Evolutionary conservation across 2,888 invertebrate species (phyloP).

Genomic region (Tupiocoris notatus): DNA sequence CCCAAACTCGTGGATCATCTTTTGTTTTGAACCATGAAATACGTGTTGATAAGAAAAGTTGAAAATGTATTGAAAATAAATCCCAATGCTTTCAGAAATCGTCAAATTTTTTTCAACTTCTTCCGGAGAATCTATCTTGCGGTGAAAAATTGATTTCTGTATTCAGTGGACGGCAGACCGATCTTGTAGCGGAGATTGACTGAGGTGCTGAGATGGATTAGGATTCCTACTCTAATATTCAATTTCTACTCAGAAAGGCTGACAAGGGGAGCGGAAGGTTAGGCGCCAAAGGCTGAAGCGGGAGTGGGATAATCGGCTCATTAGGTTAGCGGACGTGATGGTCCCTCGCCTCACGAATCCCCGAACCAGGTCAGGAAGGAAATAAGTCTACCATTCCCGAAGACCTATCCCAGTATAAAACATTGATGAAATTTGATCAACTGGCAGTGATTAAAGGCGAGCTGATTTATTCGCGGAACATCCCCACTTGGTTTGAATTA

Average conservation of each 20-base stretch:
- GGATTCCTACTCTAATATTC: neutral
- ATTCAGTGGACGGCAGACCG: neutral
- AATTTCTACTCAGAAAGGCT: neutral
- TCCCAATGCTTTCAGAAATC: too few species aligned
- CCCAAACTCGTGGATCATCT: too few species aligned
- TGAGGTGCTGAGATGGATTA: neutral
- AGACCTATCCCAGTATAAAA: neutral
- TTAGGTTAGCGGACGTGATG: constrained; percentile 31
- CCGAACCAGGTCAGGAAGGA: neutral
- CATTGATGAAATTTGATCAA: neutral
- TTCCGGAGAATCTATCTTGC: too few species aligned
- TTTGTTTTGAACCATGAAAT: too few species aligned
- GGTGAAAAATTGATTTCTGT: neutral
- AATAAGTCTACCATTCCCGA: neutral
- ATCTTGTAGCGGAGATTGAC: neutral
- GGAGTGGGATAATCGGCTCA: constrained; percentile 32
- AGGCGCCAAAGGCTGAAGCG: constrained; percentile 8
- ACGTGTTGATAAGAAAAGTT: too few species aligned
- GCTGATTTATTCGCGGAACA: too few species aligned
- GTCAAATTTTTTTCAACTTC: too few species aligned
- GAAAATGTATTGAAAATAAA: too few species aligned
- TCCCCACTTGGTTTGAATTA: too few species aligned
- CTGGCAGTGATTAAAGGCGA: neutral
- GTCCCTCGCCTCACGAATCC: neutral
- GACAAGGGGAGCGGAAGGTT: neutral